Base-by-base conservation (phyloP, 2,888 invertebrate genomes). In the Eupithecia subumbrata region DNA sequence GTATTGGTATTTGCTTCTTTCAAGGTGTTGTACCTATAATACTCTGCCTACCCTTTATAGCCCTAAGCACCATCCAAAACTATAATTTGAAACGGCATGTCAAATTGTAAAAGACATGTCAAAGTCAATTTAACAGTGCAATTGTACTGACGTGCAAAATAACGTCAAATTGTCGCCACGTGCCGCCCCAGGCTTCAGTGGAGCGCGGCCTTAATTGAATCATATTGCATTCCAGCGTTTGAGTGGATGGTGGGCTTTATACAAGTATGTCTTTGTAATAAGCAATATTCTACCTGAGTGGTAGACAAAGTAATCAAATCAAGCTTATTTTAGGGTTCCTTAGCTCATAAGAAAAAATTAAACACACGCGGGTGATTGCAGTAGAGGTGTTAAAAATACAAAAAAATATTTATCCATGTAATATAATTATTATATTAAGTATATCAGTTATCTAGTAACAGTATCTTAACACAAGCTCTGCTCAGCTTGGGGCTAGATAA, bases 131-230 rank as follows among this genome's bases (percentile, higher is more conserved):
- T 34, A 71, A 63, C 43, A 64, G 74, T 77, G 66, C 72, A 72
- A 70, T 77, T 48, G 74, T 25, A 74, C 69, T 74, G 76, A 74
- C 76, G 71, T 45, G 71, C 68, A 60, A 48, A 77, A 77, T 77
- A 72, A 72, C 69, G 69, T 74, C 77, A 77, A 74, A 77, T 77
- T 77, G 77, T 60, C 45, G 70, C 8, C 77, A 77, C 77, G 77
- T 67, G 77, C 43, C 76, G 71, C 70, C 22, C 71, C 25, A 30
- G 37, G 60, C 67, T 22, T 72, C 69, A 60, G 66, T 67, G 18
- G 25, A 63, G 71, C 64, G 30, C 40, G 40, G 18, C 34, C 48
- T 48, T 69, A 48, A 52, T 69, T 69, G 52, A 69, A 34, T 34
- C 52, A 52, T 69, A 52, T 69, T 69, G 43, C 52, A 52, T 69